A percentile compares a stretch with the other conserved stretches of the same genome.
phyloP scores from a whole-genome alignment of 2,888 invertebrate genomes.

The Galerucella calmariensis region DNA sequence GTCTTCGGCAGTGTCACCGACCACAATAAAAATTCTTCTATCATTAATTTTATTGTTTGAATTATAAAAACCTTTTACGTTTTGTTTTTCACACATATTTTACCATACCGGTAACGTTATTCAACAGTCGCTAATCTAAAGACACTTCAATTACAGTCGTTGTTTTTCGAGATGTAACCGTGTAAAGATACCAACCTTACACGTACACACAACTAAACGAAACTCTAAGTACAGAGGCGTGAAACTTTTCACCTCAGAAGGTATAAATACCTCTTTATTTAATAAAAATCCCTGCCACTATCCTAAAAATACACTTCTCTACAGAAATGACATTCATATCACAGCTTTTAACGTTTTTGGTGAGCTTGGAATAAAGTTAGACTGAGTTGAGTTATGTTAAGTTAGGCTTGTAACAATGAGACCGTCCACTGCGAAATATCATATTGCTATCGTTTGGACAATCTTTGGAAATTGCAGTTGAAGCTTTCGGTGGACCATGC shows the following conservation, averaged over 20 bases:
- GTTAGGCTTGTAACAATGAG: too few relatives aligned
- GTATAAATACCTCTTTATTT: neutral
- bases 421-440: too few relatives aligned
- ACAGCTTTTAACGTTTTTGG: too few relatives aligned
- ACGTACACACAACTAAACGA: conserved; percentile 33
- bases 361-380: too few relatives aligned
- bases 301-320: too few relatives aligned
- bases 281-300: too few relatives aligned
- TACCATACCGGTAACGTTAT: conserved; percentile 18
- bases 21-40: neutral
- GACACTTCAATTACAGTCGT: conserved; percentile 34
- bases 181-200: conserved; percentile 48
- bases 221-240: conserved; percentile 20
- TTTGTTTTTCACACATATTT: conserved; percentile 17
- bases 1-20: neutral
- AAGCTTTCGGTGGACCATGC: too few relatives aligned
- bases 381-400: too few relatives aligned
- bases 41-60: conserved; percentile 6
- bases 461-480: too few relatives aligned
- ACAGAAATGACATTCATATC: too few relatives aligned
- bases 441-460: too few relatives aligned
- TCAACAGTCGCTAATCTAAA: conserved; percentile 26
- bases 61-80: neutral
- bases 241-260: conserved; percentile 3
- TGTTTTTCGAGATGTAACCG: conserved; percentile 41